A percentile compares a stretch with the other conserved stretches of the same genome.
These are phyloP conservation scores for Dendrocincla fuliginosa DNA, from an alignment of 2,797 vertebrate species.

Conservation along the genomic window DNA sequence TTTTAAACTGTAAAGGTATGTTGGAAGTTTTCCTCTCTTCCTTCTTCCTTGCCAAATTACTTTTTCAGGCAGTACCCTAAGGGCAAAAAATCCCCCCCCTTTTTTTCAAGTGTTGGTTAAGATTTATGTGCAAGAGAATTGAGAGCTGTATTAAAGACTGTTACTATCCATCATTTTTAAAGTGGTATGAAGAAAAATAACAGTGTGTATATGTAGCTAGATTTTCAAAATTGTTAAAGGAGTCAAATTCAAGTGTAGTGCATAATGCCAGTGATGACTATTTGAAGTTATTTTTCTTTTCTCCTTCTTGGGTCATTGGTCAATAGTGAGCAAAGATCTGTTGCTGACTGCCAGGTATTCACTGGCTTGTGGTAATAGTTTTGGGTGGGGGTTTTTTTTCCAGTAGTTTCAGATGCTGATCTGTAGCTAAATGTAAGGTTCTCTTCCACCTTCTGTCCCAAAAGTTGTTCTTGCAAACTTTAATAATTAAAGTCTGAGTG, in stretches of 20 bases:
- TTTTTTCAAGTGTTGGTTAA: not conserved
- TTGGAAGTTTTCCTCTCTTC: not conserved
- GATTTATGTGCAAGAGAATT: slow-evolving; percentile 31
- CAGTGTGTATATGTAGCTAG: not conserved
- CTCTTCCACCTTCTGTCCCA: not conserved
- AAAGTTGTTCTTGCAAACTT: not conserved
- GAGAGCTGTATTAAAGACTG: slow-evolving; percentile 26
- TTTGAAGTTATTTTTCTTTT: not conserved
- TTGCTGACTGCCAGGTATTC: not conserved
- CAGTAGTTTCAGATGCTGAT: not conserved
- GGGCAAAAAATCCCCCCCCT: not conserved
- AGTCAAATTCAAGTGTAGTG: not conserved
- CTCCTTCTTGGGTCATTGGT: not conserved
- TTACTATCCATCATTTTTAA: slow-evolving; percentile 39
- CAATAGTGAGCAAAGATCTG: not conserved
- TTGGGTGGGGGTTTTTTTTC: not conserved
- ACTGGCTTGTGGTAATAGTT: not conserved
- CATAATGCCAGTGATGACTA: not conserved
- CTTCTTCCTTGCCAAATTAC: not conserved
- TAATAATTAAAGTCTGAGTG: not conserved
- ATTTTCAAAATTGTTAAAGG: slow-evolving; percentile 19
- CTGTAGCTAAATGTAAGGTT: not conserved
- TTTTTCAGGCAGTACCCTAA: not conserved
- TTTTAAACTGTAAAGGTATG: not conserved
- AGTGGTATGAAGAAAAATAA: slow-evolving; percentile 23